Evolutionary conservation across 1,140 invertebrate genomes (phyloP).

Genomic region (Hetaerina americana): DNA sequence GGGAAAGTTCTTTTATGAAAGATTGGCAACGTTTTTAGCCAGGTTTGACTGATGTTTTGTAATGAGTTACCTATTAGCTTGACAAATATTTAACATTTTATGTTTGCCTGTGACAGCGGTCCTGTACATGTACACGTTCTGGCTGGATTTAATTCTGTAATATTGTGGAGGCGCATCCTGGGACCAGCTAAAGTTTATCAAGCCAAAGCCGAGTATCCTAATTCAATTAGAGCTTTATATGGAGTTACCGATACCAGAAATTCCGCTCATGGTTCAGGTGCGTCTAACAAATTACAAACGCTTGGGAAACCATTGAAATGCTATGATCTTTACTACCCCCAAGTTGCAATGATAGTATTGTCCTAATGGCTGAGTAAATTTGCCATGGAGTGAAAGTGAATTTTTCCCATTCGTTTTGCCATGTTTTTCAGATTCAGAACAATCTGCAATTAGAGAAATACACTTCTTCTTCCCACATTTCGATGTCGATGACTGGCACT

Average conservation of each 20-base stretch:
- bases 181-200: slow-evolving; percentile 79
- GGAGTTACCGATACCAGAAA: slow-evolving; percentile 87
- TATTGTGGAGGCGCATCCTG: slow-evolving; percentile 65
- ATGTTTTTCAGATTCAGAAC: slow-evolving; percentile 60
- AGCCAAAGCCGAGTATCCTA: slow-evolving; percentile 60
- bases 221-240: slow-evolving; percentile 64
- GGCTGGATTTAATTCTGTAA: slow-evolving; percentile 57
- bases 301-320: neutral
- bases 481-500: neutral
- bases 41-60: slow-evolving; percentile 35
- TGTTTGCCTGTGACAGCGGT: slow-evolving; percentile 50
- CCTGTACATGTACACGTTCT: slow-evolving; percentile 65
- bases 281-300: neutral
- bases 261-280: slow-evolving; percentile 80
- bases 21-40: slow-evolving; percentile 72
- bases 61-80: neutral
- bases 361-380: slow-evolving; percentile 13
- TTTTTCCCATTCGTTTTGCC: no score
- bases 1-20: slow-evolving; percentile 76
- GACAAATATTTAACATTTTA: slow-evolving; percentile 4
- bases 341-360: slow-evolving; percentile 8
- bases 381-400: no score
- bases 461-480: slow-evolving; percentile 56
- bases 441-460: slow-evolving; percentile 64
- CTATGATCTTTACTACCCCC: slow-evolving; percentile 6